Base-by-base conservation (phyloP, 2,797 vertebrate species). In the Neopelma chrysocephalum region DNA sequence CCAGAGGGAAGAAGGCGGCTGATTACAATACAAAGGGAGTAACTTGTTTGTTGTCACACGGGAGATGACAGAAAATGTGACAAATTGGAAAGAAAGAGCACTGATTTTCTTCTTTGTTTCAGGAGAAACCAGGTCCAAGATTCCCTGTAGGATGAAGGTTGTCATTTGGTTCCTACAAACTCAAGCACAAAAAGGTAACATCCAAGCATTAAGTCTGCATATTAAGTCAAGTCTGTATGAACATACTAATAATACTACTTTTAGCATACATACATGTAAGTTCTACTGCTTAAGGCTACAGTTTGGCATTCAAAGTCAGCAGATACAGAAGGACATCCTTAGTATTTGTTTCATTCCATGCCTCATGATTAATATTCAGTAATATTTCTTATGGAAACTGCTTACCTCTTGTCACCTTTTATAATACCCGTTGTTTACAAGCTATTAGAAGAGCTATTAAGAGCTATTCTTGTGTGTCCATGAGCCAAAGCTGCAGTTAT, bases 201-300 rank as follows among this genome's bases (percentile, higher is more conserved):
- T 77, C 34, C 27, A 27, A 58, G 7, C 17, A 40, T 40, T 40
- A 6, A 40, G 40, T 40, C 40, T 40, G 40, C 13, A 6, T 32
- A 45, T 51, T 36, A 64, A 87, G 40, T 62, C 29, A 68, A 22
- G 2, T 48, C 15, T 68, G 7, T 45, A 12, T 50, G 20, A 81
- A 68, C 18, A 48, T 60, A 21, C 4, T 18, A 20, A 12, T 65
- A 54, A 26, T 80, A 22, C 6, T 58, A 34, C 4, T 78, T 73
- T 23, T 34, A 23, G 48, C 3, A 11, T 14, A 17, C 4, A 5
- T 29, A 5, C 23, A 4, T n/a, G 2, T 29, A 42, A 54, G 3
- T 36, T 54, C 12, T 70, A 9, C 43, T 42, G 10, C 56, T 78
- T 64, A 57, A 42, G 40, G 7, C 29, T 61, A 5, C 9, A 9